These are phyloP conservation scores for Notocelia uddmanniana DNA, from an alignment of 2,888 invertebrate genomes.

Conservation along the genomic window DNA sequence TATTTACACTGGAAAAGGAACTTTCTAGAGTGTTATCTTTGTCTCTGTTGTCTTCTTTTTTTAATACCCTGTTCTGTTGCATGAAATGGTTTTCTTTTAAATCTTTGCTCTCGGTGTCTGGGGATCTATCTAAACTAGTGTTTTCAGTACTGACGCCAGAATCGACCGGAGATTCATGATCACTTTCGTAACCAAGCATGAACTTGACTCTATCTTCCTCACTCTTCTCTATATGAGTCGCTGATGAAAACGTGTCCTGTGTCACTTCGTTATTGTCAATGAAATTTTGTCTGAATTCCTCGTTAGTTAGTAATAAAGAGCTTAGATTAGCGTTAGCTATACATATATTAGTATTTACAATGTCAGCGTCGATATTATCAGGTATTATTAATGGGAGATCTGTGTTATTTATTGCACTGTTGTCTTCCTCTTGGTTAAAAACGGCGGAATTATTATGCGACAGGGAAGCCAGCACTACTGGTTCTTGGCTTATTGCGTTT, in stretches of 20 bases:
- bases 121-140: slow-evolving; percentile 88
- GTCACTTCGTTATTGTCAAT: slow-evolving; percentile 59
- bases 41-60: slow-evolving; percentile 61
- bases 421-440: slow-evolving; percentile 76
- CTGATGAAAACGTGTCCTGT: slow-evolving; percentile 73
- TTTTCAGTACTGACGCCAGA: slow-evolving; percentile 91
- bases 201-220: slow-evolving; percentile 75
- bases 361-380: slow-evolving; percentile 74
- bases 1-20: slow-evolving; percentile 69
- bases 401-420: slow-evolving; percentile 61
- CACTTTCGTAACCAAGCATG: slow-evolving; percentile 81
- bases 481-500: slow-evolving; percentile 86
- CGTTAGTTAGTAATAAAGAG: slow-evolving; percentile 84
- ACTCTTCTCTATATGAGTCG: slow-evolving; percentile 63
- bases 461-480: slow-evolving; percentile 82
- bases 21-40: slow-evolving; percentile 67
- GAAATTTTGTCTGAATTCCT: slow-evolving; percentile 74
- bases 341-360: slow-evolving; percentile 84
- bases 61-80: slow-evolving; percentile 78
- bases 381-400: slow-evolving; percentile 76
- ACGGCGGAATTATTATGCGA: slow-evolving; percentile 81
- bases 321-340: slow-evolving; percentile 88
- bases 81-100: slow-evolving; percentile 71
- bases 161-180: slow-evolving; percentile 83
- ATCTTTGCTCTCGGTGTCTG: slow-evolving; percentile 83